Percentiles rank a stretch among this genome's conserved stretches.
Conservation (phyloP, 92 coral and sea anemone species). For the Umimayanthus kanabou region DNA sequence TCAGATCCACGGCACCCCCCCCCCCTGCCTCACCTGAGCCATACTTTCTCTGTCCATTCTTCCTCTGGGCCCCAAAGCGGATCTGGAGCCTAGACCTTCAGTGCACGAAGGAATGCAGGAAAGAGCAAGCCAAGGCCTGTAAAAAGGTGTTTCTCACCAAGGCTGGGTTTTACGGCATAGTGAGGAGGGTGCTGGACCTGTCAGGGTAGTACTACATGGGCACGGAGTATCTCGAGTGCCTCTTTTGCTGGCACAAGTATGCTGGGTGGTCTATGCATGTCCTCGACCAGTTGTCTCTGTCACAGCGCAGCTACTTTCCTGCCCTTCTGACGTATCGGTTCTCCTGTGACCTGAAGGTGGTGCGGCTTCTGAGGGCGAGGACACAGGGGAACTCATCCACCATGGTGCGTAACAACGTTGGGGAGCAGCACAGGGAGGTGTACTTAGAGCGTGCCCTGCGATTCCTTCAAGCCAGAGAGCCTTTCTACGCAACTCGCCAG, state of each 20-base stretch:
- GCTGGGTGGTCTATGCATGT: slow-evolving; percentile 10
- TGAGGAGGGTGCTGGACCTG: not conserved
- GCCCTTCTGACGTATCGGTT: not conserved
- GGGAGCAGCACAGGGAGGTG: slow-evolving; percentile 6
- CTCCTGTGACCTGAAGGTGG: slow-evolving; percentile 35
- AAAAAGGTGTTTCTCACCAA: no score
- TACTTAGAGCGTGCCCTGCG: slow-evolving; percentile 3
- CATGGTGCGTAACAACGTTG: not conserved
- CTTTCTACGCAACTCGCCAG: not conserved
- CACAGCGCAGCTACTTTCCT: slow-evolving; percentile 27
- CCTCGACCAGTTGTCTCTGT: not conserved
- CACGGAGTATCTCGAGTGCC: slow-evolving; percentile 30
- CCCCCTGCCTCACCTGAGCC: slow-evolving; percentile 44
- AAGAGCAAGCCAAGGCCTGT: no score
- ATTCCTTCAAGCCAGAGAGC: not conserved
- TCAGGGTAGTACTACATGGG: slow-evolving; percentile 27
- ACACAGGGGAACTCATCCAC: slow-evolving; percentile 3
- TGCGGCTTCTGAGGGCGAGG: not conserved
- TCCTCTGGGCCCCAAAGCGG: slow-evolving; percentile 46
- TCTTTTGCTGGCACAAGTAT: not conserved
- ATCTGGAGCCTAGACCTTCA: slow-evolving; percentile 29
- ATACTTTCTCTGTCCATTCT: slow-evolving; percentile 35
- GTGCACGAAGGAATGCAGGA: not conserved
- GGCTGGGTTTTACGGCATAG: slow-evolving; percentile 19
- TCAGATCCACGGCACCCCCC: not conserved